These are phyloP conservation scores for Nymphalis urticae DNA, from an alignment of 2,888 invertebrate genomes.

Conservation along the genomic window DNA sequence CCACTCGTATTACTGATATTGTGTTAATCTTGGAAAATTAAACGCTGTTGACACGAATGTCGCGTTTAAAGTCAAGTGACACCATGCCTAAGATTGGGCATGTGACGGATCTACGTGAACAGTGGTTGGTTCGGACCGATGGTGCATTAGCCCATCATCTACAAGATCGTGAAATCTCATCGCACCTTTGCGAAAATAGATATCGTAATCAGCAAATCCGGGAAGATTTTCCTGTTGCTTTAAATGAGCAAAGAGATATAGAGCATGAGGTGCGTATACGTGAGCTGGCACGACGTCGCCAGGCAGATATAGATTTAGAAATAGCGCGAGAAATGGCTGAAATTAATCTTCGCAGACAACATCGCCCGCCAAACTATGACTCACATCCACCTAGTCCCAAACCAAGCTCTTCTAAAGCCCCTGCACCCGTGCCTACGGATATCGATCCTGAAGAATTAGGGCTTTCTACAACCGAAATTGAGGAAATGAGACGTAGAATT, in stretches of 20 bases:
- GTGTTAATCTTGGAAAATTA: constrained; percentile 7
- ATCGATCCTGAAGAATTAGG: constrained; percentile 67
- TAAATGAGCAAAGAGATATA: constrained; percentile 69
- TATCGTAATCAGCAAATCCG: constrained; percentile 76
- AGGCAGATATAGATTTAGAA: constrained; percentile 75
- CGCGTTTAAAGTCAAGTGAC: constrained; percentile 68
- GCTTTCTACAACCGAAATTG: constrained; percentile 64
- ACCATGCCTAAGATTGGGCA: constrained; percentile 77
- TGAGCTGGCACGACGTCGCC: constrained; percentile 65
- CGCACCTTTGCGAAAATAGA: constrained; percentile 74
- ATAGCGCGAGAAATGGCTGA: constrained; percentile 76
- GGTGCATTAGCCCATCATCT: constrained; percentile 74
- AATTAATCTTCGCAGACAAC: constrained; percentile 69
- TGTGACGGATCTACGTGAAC: constrained; percentile 74
- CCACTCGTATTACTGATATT: not conserved
- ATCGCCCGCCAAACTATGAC: constrained; percentile 58
- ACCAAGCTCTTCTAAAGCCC: constrained; percentile 60
- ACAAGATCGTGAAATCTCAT: constrained; percentile 76
- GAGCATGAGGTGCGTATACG: constrained; percentile 66
- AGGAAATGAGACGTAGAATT: constrained; percentile 66
- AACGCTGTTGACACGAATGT: constrained; percentile 50
- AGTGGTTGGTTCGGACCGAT: constrained; percentile 75
- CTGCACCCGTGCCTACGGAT: constrained; percentile 43
- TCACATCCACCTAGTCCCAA: constrained; percentile 54
- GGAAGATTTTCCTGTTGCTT: constrained; percentile 75